Base-by-base conservation (phyloP, 2,888 invertebrate genomes). In the Hirtodrosophila trivittata region DNA sequence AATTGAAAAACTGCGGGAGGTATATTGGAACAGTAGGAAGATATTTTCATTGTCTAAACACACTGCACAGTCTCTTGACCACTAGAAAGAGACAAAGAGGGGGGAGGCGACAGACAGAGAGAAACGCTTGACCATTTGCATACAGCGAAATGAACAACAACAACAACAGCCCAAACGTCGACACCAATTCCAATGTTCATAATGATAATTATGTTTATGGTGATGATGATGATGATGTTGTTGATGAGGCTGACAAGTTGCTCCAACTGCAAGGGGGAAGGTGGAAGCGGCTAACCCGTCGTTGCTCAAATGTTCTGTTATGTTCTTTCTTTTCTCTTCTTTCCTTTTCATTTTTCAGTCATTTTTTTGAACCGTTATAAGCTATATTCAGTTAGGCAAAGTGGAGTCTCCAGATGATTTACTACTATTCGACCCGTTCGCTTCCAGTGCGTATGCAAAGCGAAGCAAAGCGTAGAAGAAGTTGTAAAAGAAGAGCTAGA, bases 271-370 rank as follows among this genome's bases (percentile, higher is more conserved):
- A 0, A 30, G 32, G 12, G 12, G 30, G 9, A 21, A 10, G 13
- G 13, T 9, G 10, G 10, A 1, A 9, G 12, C 28, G 25, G 18
- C 39, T 35, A 59, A 55, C 62, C 47, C 55, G 54, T 63, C 43
- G 25, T 32, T 35, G 62, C 60, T 67, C 66, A 81, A 77, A 81
- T 72, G 77, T 21, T 21, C 72, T 65, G 75, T 81, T 81, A 77
- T 81, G 72, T 76, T 2, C 18, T 21, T 21, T 21, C 18, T 21
- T 21, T 5, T 3, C 18, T 3, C 5, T 21, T 21, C 18, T 21
- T 21, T 30, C 8, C 12, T 28, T 35, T 21, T 21, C 18, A 21
- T 21, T 21, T 21, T 21, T 21, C 18, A 21, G 2, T 21, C 5
- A 3, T 21, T 21, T 46, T 41, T 33, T 21, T 21, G 18, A 72